phyloP scores from a whole-genome alignment of 2,113 vertebrate genomes.

The Syngnathoides biaculeatus region DNA sequence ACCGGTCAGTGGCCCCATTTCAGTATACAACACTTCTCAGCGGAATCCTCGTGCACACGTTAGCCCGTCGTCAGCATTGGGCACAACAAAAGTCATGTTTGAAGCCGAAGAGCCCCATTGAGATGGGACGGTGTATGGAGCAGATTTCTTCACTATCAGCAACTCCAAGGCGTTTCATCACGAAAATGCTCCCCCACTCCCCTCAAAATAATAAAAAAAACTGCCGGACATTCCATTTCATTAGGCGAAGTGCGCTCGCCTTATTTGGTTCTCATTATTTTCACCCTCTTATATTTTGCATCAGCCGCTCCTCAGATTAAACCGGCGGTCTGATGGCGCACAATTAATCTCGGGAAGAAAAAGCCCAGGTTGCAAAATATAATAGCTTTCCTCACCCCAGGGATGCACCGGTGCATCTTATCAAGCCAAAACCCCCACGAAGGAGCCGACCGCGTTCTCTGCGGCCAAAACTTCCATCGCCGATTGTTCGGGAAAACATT shows the following conservation, averaged over 20 bases:
- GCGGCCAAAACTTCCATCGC: background rate
- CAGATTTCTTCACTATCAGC: background rate
- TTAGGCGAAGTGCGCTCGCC: conserved; percentile 47
- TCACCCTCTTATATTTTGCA: conserved; percentile 34
- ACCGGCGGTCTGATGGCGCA: conserved; percentile 32
- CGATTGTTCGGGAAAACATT: too few species aligned
- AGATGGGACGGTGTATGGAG: background rate
- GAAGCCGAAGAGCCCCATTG: background rate
- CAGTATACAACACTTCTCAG: conserved; percentile 22
- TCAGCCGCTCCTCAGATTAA: conserved; percentile 57
- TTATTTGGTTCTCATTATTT: conserved; percentile 59
- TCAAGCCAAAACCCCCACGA: conserved; percentile 29
- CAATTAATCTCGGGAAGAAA: conserved; percentile 39
- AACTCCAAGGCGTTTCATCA: background rate
- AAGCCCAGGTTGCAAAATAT: conserved; percentile 39
- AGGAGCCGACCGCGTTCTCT: conserved; percentile 20
- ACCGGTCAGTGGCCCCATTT: conserved; percentile 31
- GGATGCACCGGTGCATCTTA: conserved; percentile 44
- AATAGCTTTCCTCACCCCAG: conserved; percentile 21
- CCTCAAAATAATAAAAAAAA: conserved; percentile 3
- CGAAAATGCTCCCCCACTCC: background rate
- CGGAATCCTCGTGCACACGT: background rate
- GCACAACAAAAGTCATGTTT: background rate
- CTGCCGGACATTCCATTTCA: conserved; percentile 43
- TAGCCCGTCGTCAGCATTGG: conserved; percentile 12